These are phyloP conservation scores for Solenopsis invicta DNA, from an alignment of 1,140 invertebrate genomes.

Conservation along the genomic window DNA sequence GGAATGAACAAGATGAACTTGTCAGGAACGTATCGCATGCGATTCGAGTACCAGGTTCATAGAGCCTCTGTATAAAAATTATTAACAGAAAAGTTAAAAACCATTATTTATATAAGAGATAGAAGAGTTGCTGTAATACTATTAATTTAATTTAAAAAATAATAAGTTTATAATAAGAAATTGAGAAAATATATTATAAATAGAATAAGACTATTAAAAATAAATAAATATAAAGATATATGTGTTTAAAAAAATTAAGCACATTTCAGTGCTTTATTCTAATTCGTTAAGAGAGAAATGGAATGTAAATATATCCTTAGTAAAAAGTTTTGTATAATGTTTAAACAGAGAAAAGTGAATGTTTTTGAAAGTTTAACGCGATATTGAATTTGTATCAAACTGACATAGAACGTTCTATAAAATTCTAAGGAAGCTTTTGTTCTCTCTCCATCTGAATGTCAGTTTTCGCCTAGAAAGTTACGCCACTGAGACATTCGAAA, in stretches of 20 bases:
- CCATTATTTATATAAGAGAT: neutral
- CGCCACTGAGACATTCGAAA: constrained; percentile 14
- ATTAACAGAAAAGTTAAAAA: neutral
- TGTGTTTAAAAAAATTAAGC: neutral
- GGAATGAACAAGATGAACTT: constrained; percentile 47
- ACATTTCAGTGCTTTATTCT: neutral
- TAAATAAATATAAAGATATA: neutral
- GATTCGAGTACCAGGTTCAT: neutral
- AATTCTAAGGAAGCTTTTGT: constrained; percentile 21
- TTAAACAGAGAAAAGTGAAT: neutral
- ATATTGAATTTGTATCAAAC: constrained; percentile 25
- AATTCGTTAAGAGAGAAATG: neutral
- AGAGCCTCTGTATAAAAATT: neutral
- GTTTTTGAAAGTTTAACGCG: neutral
- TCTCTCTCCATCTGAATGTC: constrained; percentile 18
- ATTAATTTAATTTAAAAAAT: neutral
- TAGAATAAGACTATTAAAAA: neutral
- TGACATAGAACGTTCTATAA: neutral
- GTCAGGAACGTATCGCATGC: constrained; percentile 16
- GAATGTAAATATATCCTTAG: neutral
- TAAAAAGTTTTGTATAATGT: neutral
- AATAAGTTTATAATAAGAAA: neutral
- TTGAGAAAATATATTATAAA: neutral
- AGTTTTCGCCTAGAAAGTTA: constrained; percentile 43
- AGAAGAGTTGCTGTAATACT: neutral